These are phyloP conservation scores for Glomeris maerens DNA, from an alignment of 1,140 invertebrate species.

Conservation along the genomic window DNA sequence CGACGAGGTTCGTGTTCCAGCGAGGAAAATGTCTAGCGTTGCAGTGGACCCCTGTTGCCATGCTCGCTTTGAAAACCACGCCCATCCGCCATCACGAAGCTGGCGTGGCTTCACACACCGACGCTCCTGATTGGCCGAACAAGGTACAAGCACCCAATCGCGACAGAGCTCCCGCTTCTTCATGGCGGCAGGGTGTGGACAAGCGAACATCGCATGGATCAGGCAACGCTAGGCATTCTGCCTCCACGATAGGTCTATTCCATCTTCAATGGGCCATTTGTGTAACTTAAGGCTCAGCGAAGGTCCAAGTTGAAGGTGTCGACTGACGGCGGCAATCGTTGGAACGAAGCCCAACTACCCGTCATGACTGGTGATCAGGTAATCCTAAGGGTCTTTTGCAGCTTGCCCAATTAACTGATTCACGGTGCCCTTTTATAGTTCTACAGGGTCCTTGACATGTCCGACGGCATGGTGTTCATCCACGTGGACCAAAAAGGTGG, in stretches of 20 bases:
- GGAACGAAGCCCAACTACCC: constrained; percentile 2
- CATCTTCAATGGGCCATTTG: background rate
- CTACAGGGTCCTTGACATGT: constrained; percentile 7
- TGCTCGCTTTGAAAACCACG: background rate
- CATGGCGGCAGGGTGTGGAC: too few species aligned
- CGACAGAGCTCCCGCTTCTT: too few species aligned
- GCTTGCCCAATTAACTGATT: background rate
- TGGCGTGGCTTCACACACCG: too few species aligned
- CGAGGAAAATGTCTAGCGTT: background rate
- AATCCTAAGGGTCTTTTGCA: background rate
- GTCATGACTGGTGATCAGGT: background rate
- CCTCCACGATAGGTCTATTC: too few species aligned
- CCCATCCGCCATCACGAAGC: background rate
- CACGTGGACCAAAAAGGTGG: constrained; percentile 5
- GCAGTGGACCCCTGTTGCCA: background rate
- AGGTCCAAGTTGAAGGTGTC: background rate
- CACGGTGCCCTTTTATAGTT: constrained; percentile 1
- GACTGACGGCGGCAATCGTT: background rate
- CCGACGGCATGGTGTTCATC: constrained; percentile 8
- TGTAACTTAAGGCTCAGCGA: background rate
- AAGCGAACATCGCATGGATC: too few species aligned
- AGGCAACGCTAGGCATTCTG: too few species aligned
- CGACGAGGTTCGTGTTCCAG: too few species aligned
- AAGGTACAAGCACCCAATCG: too few species aligned
- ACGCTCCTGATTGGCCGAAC: too few species aligned